Base-by-base conservation (phyloP, 2,888 invertebrate species). In the Pyrochroa serraticornis region DNA sequence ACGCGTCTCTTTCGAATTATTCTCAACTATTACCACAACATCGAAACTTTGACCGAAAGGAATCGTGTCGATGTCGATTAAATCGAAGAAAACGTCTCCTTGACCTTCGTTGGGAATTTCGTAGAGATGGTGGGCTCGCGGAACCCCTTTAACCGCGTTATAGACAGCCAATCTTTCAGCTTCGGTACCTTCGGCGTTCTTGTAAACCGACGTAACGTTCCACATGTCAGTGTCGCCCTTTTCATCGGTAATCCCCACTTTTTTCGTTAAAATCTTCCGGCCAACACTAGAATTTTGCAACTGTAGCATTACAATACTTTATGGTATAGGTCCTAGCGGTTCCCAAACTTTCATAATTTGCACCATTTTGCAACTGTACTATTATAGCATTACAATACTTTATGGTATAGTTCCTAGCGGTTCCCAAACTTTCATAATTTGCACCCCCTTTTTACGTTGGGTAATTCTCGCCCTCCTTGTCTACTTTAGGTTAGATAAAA, bases 21-120 rank as follows among this genome's bases (percentile, higher is more conserved):
- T 76, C 44, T 85, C 83, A 65, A 88, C 84, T 69, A 85, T 84
- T 73, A 89, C 85, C 30, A 84, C 84, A 53, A 88, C 85, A 68
- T 84, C 84, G 71, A 89, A 88, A 33, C 84, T 84, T 68, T 88
- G 84, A 0, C 89, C 89, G 61, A 87, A 84, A 7, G 84, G 84
- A 30, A 89, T 83, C 14, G 82, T 77, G 56, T 88, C 88, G 64
- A 88, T 85, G 58, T 88, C 88, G 71, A 86, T 82, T 48, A 89
- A 80, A 67, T 87, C 87, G 68, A 88, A 87, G 69, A 75, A 81
- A 3, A 89, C 86, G 68, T 89, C 88, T 70, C 87, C 85, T 55
- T 78, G 80, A 57, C 82, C 83, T 68, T 84, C 82, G 48, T 82
- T 81, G 7, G 85, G 84, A 63, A 83, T 82, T 34, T 85, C 84